A percentile compares a stretch with the other conserved stretches of the same genome.
These are phyloP conservation scores for Callorhinus ursinus DNA, from an alignment of 2,113 vertebrate species.

Conservation along the genomic window DNA sequence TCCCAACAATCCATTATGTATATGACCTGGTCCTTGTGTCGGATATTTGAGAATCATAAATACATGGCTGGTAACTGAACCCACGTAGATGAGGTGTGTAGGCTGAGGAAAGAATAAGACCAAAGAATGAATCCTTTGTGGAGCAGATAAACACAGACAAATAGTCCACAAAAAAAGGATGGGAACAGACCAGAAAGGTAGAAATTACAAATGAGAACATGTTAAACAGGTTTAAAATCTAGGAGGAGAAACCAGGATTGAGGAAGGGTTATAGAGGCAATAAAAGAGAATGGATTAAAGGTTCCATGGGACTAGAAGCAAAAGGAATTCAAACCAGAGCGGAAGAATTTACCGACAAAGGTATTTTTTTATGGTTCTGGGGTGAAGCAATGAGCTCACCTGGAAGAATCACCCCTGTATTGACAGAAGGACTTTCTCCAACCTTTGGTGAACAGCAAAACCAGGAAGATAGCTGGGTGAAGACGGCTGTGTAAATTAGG, in stretches of 20 bases:
- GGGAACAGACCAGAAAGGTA: not conserved
- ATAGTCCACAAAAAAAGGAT: not conserved
- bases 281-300: not conserved
- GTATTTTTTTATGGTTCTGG: not conserved
- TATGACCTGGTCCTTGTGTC: accelerated
- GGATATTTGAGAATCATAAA: not conserved
- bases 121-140: not conserved
- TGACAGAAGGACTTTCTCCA: not conserved
- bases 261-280: not conserved
- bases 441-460: not conserved
- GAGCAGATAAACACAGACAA: not conserved
- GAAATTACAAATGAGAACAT: not conserved
- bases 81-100: not conserved
- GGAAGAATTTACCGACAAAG: not conserved
- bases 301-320: not conserved
- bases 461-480: not conserved
- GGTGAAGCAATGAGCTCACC: not conserved
- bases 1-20: not conserved
- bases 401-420: not conserved
- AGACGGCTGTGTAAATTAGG: not conserved
- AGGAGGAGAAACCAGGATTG: not conserved
- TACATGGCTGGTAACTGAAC: not conserved
- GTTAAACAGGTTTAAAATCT: not conserved
- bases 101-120: not conserved
- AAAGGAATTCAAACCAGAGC: not conserved